A percentile compares a stretch with the other conserved stretches of the same genome.
phyloP scores from a whole-genome alignment of 2,888 invertebrate genomes.

The Leucophenga maculata region DNA sequence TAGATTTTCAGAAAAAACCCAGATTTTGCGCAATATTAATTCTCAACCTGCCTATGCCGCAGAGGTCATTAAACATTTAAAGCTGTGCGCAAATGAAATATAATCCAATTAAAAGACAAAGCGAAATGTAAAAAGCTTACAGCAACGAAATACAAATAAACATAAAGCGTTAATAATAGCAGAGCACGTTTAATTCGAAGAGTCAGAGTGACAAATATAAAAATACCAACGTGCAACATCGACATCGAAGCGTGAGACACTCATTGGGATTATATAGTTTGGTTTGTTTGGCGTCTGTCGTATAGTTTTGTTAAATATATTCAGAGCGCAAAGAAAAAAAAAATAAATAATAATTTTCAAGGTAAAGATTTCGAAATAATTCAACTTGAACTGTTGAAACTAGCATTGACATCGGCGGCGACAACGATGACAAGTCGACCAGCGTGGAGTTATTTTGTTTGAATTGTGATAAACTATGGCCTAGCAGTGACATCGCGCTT shows the following conservation, averaged over 20 bases:
- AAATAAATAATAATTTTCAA: slow-evolving; percentile 52
- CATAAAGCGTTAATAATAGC: neutral
- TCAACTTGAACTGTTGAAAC: slow-evolving; percentile 65
- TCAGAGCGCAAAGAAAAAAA: slow-evolving; percentile 27
- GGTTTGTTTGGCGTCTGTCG: slow-evolving; percentile 12
- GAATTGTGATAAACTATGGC: neutral
- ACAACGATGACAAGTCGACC: neutral
- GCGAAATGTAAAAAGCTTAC: neutral
- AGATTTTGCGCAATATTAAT: too few relatives aligned
- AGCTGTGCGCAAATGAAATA: neutral
- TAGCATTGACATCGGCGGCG: slow-evolving; percentile 61
- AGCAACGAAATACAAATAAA: neutral
- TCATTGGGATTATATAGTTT: slow-evolving; percentile 14
- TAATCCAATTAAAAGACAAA: slow-evolving; percentile 4
- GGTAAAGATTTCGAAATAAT: slow-evolving; percentile 62
- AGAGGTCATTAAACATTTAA: slow-evolving; percentile 7
- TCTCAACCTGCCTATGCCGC: neutral
- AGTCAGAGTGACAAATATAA: slow-evolving; percentile 47
- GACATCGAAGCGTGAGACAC: slow-evolving; percentile 29
- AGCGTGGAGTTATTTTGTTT: neutral
- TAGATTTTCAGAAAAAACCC: too few relatives aligned
- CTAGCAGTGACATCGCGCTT: slow-evolving; percentile 44
- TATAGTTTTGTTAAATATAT: slow-evolving; percentile 37
- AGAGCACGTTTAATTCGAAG: neutral
- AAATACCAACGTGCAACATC: slow-evolving; percentile 60